A percentile compares a stretch with the other conserved stretches of the same genome.
Evolutionary conservation across 2,888 invertebrate species (phyloP).

Genomic region (Teleiodes luculella): DNA sequence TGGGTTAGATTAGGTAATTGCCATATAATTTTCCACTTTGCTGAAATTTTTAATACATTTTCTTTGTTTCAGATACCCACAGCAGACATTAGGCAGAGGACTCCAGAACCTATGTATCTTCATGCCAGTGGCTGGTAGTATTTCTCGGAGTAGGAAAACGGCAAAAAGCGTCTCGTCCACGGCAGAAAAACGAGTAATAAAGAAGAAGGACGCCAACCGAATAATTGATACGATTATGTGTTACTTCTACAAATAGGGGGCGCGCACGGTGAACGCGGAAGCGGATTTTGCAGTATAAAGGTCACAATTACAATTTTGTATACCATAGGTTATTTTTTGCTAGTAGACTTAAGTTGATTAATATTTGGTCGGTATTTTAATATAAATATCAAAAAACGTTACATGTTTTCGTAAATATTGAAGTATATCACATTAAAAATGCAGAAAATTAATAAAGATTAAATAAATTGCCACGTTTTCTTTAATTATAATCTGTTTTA

Average conservation of each 20-base stretch:
- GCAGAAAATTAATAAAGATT: too few species aligned
- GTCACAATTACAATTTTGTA: too few species aligned
- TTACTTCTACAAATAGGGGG: constrained; percentile 43
- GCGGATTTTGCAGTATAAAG: constrained; percentile 18
- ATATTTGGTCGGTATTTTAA: too few species aligned
- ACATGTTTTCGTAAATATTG: too few species aligned
- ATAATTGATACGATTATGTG: constrained; percentile 75
- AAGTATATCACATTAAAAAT: too few species aligned
- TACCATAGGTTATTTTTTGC: too few species aligned
- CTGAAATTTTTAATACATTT: not conserved
- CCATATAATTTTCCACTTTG: too few species aligned
- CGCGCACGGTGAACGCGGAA: constrained; percentile 37
- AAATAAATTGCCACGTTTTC: too few species aligned
- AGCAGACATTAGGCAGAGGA: constrained; percentile 1
- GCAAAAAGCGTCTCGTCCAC: constrained; percentile 36
- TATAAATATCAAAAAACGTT: too few species aligned
- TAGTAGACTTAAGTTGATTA: too few species aligned
- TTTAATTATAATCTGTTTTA: too few species aligned
- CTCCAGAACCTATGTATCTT: constrained; percentile 9
- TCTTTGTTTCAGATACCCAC: not conserved
- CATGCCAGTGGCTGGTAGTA: constrained; percentile 13
- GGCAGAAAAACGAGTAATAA: constrained; percentile 59
- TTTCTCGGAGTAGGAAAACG: constrained; percentile 27
- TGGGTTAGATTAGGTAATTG: too few species aligned
- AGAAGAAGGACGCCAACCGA: constrained; percentile 69